These are phyloP conservation scores for Harlomillsia oculata DNA, from an alignment of 1,140 invertebrate species.

Conservation along the genomic window DNA sequence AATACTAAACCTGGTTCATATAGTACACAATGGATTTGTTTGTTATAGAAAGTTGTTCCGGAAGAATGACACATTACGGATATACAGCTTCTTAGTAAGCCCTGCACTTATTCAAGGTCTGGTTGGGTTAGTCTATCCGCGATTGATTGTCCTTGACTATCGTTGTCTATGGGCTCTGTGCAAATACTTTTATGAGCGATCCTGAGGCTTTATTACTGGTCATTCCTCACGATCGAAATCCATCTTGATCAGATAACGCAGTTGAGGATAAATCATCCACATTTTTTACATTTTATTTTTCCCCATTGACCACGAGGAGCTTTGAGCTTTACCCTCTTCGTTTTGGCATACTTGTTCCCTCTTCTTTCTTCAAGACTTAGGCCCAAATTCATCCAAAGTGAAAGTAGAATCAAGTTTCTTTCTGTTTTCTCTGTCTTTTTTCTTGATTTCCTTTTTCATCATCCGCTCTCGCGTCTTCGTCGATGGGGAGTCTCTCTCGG, in stretches of 20 bases:
- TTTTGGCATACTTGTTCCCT: not conserved
- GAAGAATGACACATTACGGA: too few species aligned
- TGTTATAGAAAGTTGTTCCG: too few species aligned
- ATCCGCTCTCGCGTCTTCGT: too few species aligned
- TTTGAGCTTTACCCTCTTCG: not conserved
- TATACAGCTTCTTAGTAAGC: too few species aligned
- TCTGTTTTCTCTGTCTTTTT: too few species aligned
- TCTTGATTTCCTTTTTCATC: too few species aligned
- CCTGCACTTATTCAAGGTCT: too few species aligned
- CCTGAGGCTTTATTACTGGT: not conserved
- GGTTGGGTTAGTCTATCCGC: too few species aligned
- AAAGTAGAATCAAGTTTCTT: not conserved
- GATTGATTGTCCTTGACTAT: not conserved
- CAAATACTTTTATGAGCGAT: not conserved
- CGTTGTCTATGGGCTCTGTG: not conserved
- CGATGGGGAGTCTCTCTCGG: too few species aligned
- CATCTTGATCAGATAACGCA: constrained; percentile 19
- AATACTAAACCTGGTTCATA: too few species aligned
- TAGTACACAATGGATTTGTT: too few species aligned
- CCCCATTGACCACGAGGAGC: not conserved
- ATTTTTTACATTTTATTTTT: constrained; percentile 15
- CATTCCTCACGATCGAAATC: constrained; percentile 6
- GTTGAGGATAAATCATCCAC: constrained; percentile 19
- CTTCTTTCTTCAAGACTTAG: not conserved
- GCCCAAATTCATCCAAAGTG: not conserved